Percentiles rank a stretch among this genome's conserved stretches.
These are phyloP conservation scores for Fragariocoptes setiger DNA, from an alignment of 1,140 invertebrate species.

Conservation along the genomic window DNA sequence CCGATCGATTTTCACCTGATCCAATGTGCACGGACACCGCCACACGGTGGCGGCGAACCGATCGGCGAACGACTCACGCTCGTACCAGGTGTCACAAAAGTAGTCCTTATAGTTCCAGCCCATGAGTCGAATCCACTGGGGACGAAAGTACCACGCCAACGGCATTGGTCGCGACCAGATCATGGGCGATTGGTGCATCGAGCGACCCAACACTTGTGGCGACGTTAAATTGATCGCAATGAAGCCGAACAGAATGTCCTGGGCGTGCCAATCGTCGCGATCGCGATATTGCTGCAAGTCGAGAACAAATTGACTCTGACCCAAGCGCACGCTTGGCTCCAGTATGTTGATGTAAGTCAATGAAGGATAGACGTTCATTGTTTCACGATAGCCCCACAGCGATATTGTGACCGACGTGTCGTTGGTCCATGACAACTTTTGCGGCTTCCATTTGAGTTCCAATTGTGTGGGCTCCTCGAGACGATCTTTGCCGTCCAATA, in stretches of 20 bases:
- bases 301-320: constrained; percentile 3
- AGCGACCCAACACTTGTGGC: constrained; percentile 24
- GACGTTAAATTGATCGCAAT: constrained; percentile 59
- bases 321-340: constrained; percentile 5
- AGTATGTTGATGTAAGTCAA: constrained; percentile 13
- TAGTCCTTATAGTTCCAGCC: constrained; percentile 34
- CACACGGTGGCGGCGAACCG: constrained; percentile 45
- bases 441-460: constrained; percentile 12
- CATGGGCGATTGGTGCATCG: constrained; percentile 36
- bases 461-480: constrained; percentile 10
- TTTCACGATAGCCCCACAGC: constrained; percentile 13
- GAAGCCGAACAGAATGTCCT: constrained; percentile 53
- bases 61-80: constrained; percentile 45
- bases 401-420: constrained; percentile 8
- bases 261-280: constrained; percentile 26
- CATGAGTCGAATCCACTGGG: constrained; percentile 31
- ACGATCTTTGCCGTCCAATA: constrained; percentile 10
- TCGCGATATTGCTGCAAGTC: constrained; percentile 22
- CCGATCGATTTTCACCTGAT: constrained; percentile 61
- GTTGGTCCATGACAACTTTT: constrained; percentile 10
- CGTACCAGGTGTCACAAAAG: constrained; percentile 57
- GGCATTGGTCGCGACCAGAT: constrained; percentile 70
- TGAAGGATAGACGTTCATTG: constrained; percentile 11
- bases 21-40: constrained; percentile 60
- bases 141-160: constrained; percentile 58